phyloP scores from a whole-genome alignment of 2,797 vertebrate species.

The Anabacerthia variegaticeps region DNA sequence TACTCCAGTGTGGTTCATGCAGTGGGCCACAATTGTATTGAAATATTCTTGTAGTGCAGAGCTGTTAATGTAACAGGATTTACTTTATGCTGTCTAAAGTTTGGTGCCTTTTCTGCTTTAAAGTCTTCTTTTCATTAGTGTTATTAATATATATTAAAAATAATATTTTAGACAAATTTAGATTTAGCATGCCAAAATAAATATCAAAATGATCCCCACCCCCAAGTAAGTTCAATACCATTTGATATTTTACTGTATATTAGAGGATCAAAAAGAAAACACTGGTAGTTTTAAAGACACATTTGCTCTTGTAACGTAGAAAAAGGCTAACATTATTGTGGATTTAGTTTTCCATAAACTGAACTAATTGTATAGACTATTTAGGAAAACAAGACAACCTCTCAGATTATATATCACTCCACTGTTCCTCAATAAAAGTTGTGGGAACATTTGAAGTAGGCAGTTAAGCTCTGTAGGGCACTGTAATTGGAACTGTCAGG shows the following conservation, averaged over 20 bases:
- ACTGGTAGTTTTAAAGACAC: not conserved
- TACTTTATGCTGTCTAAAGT: not conserved
- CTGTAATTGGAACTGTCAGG: not conserved
- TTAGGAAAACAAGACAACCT: not conserved
- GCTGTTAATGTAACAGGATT: not conserved
- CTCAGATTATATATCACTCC: not conserved
- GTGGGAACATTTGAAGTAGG: not conserved
- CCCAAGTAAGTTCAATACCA: not conserved
- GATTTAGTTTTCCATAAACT: not conserved
- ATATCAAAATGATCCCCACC: accelerated
- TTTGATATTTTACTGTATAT: not conserved
- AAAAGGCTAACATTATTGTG: not conserved
- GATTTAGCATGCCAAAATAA: not conserved
- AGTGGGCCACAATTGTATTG: not conserved
- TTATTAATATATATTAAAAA: not conserved
- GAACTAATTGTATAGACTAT: not conserved
- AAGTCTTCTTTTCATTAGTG: not conserved
- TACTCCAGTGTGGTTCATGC: not conserved
- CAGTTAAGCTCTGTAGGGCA: not conserved
- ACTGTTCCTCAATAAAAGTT: not conserved
- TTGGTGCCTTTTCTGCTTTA: not conserved
- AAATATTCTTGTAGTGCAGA: not conserved
- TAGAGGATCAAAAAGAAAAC: not conserved
- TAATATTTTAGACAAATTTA: not conserved
- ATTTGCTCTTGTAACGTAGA: not conserved